Conservation (phyloP, 2,113 vertebrate species). For the Scartelaos histophorus region DNA sequence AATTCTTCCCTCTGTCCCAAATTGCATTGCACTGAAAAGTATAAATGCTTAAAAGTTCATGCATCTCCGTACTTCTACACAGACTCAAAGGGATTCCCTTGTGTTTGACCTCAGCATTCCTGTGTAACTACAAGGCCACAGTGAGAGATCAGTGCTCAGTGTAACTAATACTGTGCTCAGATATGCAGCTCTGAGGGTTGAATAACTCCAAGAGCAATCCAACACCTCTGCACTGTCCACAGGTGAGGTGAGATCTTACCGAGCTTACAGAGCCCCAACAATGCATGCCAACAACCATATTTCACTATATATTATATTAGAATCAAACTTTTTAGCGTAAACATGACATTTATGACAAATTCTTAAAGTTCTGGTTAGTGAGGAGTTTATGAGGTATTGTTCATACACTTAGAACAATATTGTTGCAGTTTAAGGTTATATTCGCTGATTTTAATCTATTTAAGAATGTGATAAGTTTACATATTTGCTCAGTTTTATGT, state of each 20-base stretch:
- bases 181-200: slow-evolving; percentile 42
- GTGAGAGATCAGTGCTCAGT: slow-evolving; percentile 28
- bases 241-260: slow-evolving; percentile 17
- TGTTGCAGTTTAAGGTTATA: too few species aligned
- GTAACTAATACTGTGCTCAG: slow-evolving; percentile 53
- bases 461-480: not conserved
- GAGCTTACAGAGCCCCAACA: not conserved
- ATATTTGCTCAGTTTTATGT: not conserved
- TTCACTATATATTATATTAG: not conserved
- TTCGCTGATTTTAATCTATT: not conserved
- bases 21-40: not conserved
- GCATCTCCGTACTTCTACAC: slow-evolving; percentile 16
- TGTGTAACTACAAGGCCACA: slow-evolving; percentile 40
- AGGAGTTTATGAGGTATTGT: too few species aligned
- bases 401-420: too few species aligned
- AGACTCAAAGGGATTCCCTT: slow-evolving; percentile 58
- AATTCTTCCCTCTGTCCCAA: not conserved
- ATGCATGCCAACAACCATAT: not conserved
- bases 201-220: slow-evolving; percentile 48
- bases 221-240: slow-evolving; percentile 29
- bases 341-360: not conserved
- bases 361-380: not conserved
- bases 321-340: not conserved
- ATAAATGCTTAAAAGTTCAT: slow-evolving; percentile 24
- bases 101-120: slow-evolving; percentile 64